Evolutionary conservation across 2,797 vertebrate genomes (phyloP).

Genomic region (Moxostoma hubbsi): DNA sequence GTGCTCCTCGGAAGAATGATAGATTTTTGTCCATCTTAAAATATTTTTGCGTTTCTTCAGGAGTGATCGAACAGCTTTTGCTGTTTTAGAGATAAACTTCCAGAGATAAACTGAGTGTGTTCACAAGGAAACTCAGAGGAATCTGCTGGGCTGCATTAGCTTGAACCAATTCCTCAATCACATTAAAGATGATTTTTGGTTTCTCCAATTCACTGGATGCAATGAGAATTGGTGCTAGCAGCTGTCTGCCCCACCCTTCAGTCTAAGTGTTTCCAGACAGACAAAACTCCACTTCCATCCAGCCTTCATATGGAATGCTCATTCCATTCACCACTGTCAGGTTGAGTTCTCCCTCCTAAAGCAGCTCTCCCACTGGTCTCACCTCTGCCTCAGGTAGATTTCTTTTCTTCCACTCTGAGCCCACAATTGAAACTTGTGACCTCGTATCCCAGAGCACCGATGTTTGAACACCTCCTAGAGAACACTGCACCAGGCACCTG

Average conservation of each 20-base stretch:
- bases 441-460: conserved; percentile 31
- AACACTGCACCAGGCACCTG: conserved; percentile 18
- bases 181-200: conserved; percentile 17
- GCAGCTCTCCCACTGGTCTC: background rate
- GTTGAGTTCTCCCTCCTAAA: conserved; percentile 5
- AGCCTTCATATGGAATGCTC: conserved; percentile 23
- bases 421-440: conserved; percentile 28
- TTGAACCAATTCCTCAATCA: no score
- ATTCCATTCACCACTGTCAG: conserved; percentile 44
- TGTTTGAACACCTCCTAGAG: background rate
- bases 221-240: conserved; percentile 20
- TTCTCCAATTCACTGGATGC: background rate
- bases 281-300: conserved; percentile 31
- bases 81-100: conserved; percentile 15
- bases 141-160: no score
- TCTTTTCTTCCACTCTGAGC: conserved; percentile 19
- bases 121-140: background rate
- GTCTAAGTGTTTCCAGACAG: background rate
- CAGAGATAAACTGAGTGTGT: conserved; percentile 32
- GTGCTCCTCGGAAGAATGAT: no score
- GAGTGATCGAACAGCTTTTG: conserved; percentile 18
- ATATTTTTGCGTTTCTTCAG: conserved; percentile 14
- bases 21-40: no score
- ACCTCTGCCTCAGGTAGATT: conserved; percentile 3
- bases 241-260: conserved; percentile 20